These are phyloP conservation scores for Mythimna ferrago DNA, from an alignment of 2,888 invertebrate genomes.

Conservation along the genomic window DNA sequence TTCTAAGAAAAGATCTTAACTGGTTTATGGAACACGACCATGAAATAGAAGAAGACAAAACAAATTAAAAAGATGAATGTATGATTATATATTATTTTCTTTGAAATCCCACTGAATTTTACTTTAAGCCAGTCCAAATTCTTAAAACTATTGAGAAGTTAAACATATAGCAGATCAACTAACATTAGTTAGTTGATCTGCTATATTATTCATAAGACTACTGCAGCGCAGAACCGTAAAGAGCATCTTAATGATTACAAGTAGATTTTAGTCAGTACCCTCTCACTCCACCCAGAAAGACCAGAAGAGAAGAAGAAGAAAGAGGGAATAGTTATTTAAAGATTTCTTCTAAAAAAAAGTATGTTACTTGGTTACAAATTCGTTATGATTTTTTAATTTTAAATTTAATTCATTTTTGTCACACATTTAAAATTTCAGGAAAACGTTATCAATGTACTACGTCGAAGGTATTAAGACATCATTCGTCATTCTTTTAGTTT, in stretches of 20 bases:
- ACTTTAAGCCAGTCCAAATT: not conserved
- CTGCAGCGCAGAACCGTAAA: too few relatives aligned
- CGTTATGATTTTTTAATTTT: too few relatives aligned
- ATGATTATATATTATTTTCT: constrained; percentile 17
- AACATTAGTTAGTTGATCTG: not conserved
- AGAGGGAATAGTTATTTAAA: too few relatives aligned
- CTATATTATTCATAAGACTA: too few relatives aligned
- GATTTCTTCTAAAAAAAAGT: too few relatives aligned
- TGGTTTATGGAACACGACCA: constrained; percentile 31
- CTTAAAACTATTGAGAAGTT: not conserved
- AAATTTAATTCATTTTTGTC: not conserved
- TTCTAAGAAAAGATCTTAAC: constrained; percentile 37
- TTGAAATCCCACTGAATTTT: constrained; percentile 3
- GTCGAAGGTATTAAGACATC: too few relatives aligned
- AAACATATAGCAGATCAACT: not conserved
- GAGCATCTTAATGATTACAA: too few relatives aligned
- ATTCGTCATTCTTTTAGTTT: not conserved
- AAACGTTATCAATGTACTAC: not conserved
- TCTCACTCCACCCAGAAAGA: too few relatives aligned
- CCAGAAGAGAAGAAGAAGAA: too few relatives aligned
- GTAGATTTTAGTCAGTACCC: too few relatives aligned
- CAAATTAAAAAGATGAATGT: constrained; percentile 27
- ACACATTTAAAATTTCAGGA: not conserved
- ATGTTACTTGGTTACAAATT: too few relatives aligned
- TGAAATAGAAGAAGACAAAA: constrained; percentile 38